Evolutionary conservation across 2,888 invertebrate genomes (phyloP).

Genomic region (Ochropacha duplaris): DNA sequence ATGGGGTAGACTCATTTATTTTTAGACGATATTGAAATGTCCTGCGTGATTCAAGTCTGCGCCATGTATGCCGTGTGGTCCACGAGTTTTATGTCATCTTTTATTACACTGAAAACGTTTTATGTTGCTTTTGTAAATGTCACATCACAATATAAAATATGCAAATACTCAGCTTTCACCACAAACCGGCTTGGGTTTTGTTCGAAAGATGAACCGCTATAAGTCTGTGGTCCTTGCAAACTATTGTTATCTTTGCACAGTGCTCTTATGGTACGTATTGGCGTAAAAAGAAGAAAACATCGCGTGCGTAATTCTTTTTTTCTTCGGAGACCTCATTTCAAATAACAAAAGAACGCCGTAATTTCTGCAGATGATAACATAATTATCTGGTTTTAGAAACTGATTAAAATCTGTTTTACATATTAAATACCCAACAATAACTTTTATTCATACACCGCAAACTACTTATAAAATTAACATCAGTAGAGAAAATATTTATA

Average conservation of each 20-base stretch:
- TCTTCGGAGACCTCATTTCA: not conserved
- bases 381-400: not conserved
- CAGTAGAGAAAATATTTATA: not conserved
- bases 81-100: conserved; percentile 24
- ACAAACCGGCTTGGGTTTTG: conserved; percentile 27
- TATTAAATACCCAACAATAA: not conserved
- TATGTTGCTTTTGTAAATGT: conserved; percentile 7
- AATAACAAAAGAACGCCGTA: not conserved
- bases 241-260: conserved; percentile 9
- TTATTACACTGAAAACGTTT: not conserved
- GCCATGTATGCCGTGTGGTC: conserved; percentile 26
- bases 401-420: not conserved
- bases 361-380: not conserved
- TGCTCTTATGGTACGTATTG: not conserved
- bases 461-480: not conserved
- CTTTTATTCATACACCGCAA: not conserved
- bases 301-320: not conserved
- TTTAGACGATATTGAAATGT: conserved; percentile 44
- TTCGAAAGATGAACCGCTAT: not conserved
- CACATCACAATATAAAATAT: conserved; percentile 27
- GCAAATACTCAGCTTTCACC: conserved; percentile 44
- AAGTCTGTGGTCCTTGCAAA: not conserved
- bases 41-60: conserved; percentile 35
- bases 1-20: conserved; percentile 35
- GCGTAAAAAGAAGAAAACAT: not conserved